These are phyloP conservation scores for Euborellia annulipes DNA, from an alignment of 1,140 invertebrate species.

Conservation along the genomic window DNA sequence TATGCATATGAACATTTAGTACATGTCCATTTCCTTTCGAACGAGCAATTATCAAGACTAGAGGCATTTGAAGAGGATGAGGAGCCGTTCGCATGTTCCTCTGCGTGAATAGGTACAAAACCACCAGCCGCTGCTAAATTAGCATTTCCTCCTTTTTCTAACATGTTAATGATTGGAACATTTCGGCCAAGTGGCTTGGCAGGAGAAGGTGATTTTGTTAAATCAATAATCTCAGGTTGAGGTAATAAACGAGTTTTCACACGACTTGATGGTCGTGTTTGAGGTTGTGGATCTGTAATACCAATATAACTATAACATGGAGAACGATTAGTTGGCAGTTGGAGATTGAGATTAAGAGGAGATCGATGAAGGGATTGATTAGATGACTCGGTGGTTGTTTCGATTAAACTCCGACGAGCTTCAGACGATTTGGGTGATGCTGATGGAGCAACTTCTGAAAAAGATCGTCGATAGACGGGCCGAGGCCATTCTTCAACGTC, in stretches of 20 bases:
- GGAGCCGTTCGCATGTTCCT: neutral
- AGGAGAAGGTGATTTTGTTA: slow-evolving; percentile 3
- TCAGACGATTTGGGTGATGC: slow-evolving; percentile 23
- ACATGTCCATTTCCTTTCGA: slow-evolving; percentile 70
- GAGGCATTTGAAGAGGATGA: slow-evolving; percentile 8
- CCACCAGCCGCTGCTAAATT: no score
- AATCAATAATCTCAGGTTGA: slow-evolving; percentile 1
- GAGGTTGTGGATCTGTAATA: slow-evolving; percentile 31
- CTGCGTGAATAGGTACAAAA: no score
- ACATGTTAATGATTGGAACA: no score
- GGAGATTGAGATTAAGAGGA: slow-evolving; percentile 17
- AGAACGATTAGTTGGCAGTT: slow-evolving; percentile 11
- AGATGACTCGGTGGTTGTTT: slow-evolving; percentile 32
- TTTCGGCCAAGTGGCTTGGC: no score
- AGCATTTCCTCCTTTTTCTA: no score
- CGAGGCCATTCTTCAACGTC: slow-evolving; percentile 10
- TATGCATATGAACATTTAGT: slow-evolving; percentile 73
- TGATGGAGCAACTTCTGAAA: slow-evolving; percentile 31
- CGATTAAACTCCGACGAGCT: slow-evolving; percentile 39
- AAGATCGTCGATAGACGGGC: slow-evolving; percentile 29
- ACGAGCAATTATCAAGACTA: slow-evolving; percentile 10
- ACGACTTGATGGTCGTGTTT: neutral
- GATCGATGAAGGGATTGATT: slow-evolving; percentile 8
- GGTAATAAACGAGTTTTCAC: slow-evolving; percentile 1
- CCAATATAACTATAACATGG: slow-evolving; percentile 39